Evolutionary conservation across 2,113 vertebrate species (phyloP).

Genomic region (Takifugu flavidus): DNA sequence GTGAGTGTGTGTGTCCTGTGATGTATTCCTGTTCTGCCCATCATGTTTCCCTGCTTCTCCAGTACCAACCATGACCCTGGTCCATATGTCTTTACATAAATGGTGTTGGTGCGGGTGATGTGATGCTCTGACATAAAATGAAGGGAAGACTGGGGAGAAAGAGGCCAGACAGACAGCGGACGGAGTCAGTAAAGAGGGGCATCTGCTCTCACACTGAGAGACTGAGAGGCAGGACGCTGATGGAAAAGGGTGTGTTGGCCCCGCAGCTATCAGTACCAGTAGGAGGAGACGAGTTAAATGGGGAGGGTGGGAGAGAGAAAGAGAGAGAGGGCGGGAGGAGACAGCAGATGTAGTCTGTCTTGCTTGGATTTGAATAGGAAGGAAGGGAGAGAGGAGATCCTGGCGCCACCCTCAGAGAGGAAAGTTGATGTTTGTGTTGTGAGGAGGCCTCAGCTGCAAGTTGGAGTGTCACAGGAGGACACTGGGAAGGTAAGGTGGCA

Average conservation of each 20-base stretch:
- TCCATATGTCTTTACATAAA: no score
- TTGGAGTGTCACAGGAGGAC: slow-evolving; percentile 31
- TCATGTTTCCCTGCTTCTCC: no score
- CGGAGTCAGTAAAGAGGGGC: not conserved
- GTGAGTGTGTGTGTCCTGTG: no score
- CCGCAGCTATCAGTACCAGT: slow-evolving; percentile 49
- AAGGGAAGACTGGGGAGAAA: no score
- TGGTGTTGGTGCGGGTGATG: no score
- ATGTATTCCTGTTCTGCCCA: no score
- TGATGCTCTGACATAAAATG: no score
- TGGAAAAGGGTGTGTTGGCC: slow-evolving; percentile 13
- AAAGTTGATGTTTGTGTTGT: slow-evolving; percentile 49
- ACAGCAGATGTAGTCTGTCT: slow-evolving; percentile 38
- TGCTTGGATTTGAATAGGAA: slow-evolving; percentile 35
- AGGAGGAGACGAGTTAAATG: slow-evolving; percentile 59
- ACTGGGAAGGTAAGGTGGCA: slow-evolving; percentile 65
- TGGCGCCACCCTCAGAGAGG: slow-evolving; percentile 14
- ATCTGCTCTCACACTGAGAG: slow-evolving; percentile 23
- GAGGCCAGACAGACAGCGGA: no score
- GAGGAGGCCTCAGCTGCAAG: slow-evolving; percentile 38
- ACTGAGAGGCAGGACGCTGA: slow-evolving; percentile 29
- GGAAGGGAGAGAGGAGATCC: slow-evolving; percentile 52
- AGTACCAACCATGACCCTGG: no score
- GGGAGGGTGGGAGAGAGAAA: slow-evolving; percentile 47
- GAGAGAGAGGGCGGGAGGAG: slow-evolving; percentile 49